Conservation (phyloP, 2,888 invertebrate species). For the Caenorhabditis sinica region DNA sequence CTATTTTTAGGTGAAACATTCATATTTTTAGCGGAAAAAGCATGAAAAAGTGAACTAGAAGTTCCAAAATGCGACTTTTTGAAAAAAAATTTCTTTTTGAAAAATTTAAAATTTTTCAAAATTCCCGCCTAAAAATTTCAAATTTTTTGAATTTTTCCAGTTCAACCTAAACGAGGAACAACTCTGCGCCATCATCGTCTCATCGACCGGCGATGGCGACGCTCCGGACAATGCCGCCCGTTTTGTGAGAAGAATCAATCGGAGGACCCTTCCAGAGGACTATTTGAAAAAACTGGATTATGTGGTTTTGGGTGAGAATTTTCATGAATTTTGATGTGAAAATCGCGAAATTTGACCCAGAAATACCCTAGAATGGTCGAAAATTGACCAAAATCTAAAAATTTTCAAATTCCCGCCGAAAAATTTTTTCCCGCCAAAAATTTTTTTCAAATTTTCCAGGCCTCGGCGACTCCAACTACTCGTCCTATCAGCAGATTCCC, state of each 20-base stretch:
- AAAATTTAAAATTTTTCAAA: background rate
- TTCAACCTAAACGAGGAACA: conserved; percentile 81
- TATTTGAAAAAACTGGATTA: conserved; percentile 85
- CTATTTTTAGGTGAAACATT: too few relatives aligned
- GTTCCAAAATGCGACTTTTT: background rate
- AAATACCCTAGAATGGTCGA: background rate
- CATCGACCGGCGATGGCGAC: conserved; percentile 87
- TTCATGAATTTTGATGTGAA: background rate
- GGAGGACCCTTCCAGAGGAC: conserved; percentile 84
- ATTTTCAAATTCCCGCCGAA: background rate
- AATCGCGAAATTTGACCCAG: background rate
- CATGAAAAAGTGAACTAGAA: background rate
- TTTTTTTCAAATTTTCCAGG: conserved; percentile 83
- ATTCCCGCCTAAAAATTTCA: background rate
- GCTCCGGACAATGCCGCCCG: conserved; percentile 86
- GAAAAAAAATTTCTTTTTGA: background rate
- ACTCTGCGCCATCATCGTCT: conserved; percentile 85
- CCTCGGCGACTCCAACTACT: conserved; percentile 87
- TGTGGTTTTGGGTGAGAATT: conserved; percentile 85
- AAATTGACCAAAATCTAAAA: background rate
- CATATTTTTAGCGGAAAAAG: too few relatives aligned
- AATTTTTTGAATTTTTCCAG: conserved; percentile 63
- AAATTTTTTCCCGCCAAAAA: background rate
- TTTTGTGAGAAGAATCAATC: conserved; percentile 85
- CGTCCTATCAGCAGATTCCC: conserved; percentile 86